Evolutionary conservation across 2,797 vertebrate genomes (phyloP).

Genomic region (Coranthus polyacanthus): DNA sequence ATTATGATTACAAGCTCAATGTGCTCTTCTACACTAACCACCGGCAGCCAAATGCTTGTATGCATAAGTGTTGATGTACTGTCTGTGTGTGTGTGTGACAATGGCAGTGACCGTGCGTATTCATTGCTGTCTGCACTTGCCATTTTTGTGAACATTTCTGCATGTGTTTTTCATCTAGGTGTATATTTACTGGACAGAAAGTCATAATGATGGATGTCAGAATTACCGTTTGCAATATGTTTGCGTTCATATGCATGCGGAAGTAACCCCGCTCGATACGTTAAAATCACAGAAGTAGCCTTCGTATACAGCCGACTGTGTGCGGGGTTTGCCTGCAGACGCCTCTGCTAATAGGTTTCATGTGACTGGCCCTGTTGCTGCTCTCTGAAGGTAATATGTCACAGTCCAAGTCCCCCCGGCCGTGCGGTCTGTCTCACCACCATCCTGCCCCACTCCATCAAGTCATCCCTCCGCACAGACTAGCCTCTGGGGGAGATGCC

Average conservation of each 20-base stretch:
- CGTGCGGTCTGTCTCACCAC: slow-evolving; percentile 63
- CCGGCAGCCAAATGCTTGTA: slow-evolving; percentile 31
- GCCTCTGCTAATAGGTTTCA: slow-evolving; percentile 79
- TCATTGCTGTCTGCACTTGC: too few relatives aligned
- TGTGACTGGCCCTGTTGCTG: slow-evolving; percentile 72
- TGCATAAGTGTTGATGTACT: neutral
- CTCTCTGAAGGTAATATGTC: slow-evolving; percentile 82
- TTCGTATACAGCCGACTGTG: slow-evolving; percentile 49
- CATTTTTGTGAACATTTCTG: neutral
- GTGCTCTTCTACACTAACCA: slow-evolving; percentile 47
- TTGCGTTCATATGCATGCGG: slow-evolving; percentile 7
- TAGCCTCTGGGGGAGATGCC: slow-evolving; percentile 50
- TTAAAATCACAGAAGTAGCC: slow-evolving; percentile 25
- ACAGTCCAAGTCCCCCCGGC: slow-evolving; percentile 77
- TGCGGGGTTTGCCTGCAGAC: slow-evolving; percentile 52
- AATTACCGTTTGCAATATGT: neutral
- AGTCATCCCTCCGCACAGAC: slow-evolving; percentile 67
- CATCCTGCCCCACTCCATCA: slow-evolving; percentile 78
- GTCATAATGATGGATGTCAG: neutral
- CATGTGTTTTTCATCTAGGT: neutral
- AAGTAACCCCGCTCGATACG: slow-evolving; percentile 9
- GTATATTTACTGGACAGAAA: neutral
- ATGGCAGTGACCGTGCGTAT: slow-evolving; percentile 12
- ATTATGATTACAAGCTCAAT: slow-evolving; percentile 44
- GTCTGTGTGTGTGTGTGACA: slow-evolving; percentile 7